phyloP scores from a whole-genome alignment of 2,797 vertebrate genomes.

The Masticophis lateralis region DNA sequence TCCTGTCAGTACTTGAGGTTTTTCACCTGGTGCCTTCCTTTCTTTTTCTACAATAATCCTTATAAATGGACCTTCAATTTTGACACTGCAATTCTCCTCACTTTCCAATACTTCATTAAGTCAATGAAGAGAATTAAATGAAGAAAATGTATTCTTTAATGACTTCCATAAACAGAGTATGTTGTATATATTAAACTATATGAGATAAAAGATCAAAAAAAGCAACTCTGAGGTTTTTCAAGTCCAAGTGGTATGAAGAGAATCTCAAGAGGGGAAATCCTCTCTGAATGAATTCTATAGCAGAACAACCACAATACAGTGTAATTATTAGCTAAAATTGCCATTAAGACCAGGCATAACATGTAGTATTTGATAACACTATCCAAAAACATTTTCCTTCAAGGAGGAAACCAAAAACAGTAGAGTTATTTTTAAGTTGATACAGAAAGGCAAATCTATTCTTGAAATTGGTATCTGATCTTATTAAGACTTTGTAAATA shows the following conservation, averaged over 20 bases:
- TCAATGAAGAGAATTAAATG: constrained; percentile 1
- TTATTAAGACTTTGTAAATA: not conserved
- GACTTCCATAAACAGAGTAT: not conserved
- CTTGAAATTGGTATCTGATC: not conserved
- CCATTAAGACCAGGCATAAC: not conserved
- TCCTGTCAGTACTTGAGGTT: not conserved
- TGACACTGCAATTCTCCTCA: accelerated
- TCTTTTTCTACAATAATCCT: not conserved
- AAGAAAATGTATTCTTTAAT: not conserved
- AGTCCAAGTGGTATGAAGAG: not conserved
- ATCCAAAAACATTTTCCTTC: not conserved
- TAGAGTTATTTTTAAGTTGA: constrained; percentile 27
- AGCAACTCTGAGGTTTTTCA: not conserved
- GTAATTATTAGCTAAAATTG: not conserved
- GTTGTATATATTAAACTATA: constrained; percentile 13
- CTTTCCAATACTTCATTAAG: not conserved
- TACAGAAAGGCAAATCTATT: not conserved
- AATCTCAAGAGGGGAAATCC: not conserved
- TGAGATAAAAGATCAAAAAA: not conserved
- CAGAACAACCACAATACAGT: not conserved
- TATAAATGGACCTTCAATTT: not conserved
- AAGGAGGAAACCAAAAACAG: constrained; percentile 5
- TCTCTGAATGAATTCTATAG: not conserved
- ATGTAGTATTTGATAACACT: not conserved
- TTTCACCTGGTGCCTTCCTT: not conserved